Base-by-base conservation (phyloP, 2,113 vertebrate genomes). In the Solenodon paradoxus region DNA sequence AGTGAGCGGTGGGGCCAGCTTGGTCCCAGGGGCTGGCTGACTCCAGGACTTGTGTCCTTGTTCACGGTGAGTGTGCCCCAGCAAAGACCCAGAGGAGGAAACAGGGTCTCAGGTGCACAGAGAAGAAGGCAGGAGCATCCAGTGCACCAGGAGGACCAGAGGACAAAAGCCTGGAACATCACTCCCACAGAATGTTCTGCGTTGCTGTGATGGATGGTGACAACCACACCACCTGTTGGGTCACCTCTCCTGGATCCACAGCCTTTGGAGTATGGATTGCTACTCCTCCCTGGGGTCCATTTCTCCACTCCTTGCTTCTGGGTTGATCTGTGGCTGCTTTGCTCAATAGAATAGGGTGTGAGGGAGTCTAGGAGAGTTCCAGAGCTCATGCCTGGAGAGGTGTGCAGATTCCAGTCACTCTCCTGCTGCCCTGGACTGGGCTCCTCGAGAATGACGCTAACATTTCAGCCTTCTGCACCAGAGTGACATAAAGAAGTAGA, bases 201-300 rank as follows among this genome's bases (percentile, higher is more conserved):
- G 11, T 42, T 32, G 28, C 86, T 59, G 13, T 51, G n/a, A 42
- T 16, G 10, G 32, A 13, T 24, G 5, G 15, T 74, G 7, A 9
- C 16, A 22, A 3, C 7, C 7, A 0, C 0, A 28, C 51, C 2
- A 28, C 26, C 51, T 11, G 5, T 35, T 2, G 32, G 35, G 15
- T 38, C 63, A 8, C 16, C 10, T 40, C 42, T 19, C 32, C 12
- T 1, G 3, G 2, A 1, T 5, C 26, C 4, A 32, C 17, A 15
- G 0, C 0, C 28, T 81, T 42, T 28, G 10, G 16, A 3, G 40
- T 15, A 7, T 11, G 38, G 51, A 11, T 38, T 64, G 15, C 38
- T 42, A 13, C 20, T 17, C 24, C 32, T 61, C 19, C 47, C 53
- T 6, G 2, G 40, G 53, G 9, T 79, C 38, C 30, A 0, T 30